These are phyloP conservation scores for Microctonus aethiopoides DNA, from an alignment of 2,888 invertebrate species.

Conservation along the genomic window DNA sequence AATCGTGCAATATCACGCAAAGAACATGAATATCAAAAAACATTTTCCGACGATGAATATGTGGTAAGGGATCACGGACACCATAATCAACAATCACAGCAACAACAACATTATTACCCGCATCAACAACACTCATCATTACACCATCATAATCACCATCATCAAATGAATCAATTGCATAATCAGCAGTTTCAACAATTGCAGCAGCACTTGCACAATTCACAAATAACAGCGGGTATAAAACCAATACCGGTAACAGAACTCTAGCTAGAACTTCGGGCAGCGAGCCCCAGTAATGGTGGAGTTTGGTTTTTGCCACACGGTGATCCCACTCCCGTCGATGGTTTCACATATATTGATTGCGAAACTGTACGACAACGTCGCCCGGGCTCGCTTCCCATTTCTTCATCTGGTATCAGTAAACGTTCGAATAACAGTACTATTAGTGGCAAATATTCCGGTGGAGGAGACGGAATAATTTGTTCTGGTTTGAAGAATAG, in stretches of 20 bases:
- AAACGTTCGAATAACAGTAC: background rate
- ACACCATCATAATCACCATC: slow-evolving; percentile 61
- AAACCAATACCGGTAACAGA: slow-evolving; percentile 89
- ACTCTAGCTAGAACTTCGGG: slow-evolving; percentile 96
- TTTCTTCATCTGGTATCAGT: slow-evolving; percentile 28
- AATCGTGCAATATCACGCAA: slow-evolving; percentile 79
- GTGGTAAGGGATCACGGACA: slow-evolving; percentile 75
- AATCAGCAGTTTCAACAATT: slow-evolving; percentile 63
- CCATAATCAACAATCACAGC: slow-evolving; percentile 69
- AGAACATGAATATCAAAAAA: slow-evolving; percentile 90
- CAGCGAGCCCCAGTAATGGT: slow-evolving; percentile 76
- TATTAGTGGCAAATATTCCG: background rate
- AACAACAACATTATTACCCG: slow-evolving; percentile 60
- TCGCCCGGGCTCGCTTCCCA: slow-evolving; percentile 65
- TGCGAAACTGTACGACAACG: slow-evolving; percentile 73
- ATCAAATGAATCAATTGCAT: slow-evolving; percentile 61
- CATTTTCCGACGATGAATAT: slow-evolving; percentile 89
- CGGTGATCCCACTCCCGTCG: slow-evolving; percentile 75
- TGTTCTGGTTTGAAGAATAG: slow-evolving; percentile 18
- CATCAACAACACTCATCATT: slow-evolving; percentile 55
- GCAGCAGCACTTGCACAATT: slow-evolving; percentile 64
- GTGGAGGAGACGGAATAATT: slow-evolving; percentile 30
- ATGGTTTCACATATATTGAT: slow-evolving; percentile 82
- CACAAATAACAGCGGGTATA: slow-evolving; percentile 61
- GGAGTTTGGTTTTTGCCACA: slow-evolving; percentile 80